Conservation (phyloP, 2,797 vertebrate species). For the Oryzias sinensis region DNA sequence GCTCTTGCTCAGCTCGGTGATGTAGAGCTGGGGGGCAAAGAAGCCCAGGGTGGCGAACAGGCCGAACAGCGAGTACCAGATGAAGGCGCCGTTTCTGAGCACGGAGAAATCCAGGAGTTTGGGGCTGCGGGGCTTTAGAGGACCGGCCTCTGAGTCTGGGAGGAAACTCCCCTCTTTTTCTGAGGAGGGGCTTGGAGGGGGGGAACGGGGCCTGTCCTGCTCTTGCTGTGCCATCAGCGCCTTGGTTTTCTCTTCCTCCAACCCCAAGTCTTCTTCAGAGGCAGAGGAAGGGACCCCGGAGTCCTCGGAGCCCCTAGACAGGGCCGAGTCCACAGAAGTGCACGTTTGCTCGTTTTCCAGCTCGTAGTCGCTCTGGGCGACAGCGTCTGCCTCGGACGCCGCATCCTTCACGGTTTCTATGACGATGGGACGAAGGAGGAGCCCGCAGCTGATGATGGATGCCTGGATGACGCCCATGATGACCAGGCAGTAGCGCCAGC, state of each 20-base stretch:
- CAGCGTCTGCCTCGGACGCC: background rate
- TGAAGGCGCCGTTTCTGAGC: constrained; percentile 79
- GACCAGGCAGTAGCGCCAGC: constrained; percentile 88
- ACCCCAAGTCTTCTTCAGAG: constrained; percentile 77
- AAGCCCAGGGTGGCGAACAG: constrained; percentile 94
- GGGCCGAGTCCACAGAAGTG: constrained; percentile 79
- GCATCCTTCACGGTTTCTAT: constrained; percentile 53
- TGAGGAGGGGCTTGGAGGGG: background rate
- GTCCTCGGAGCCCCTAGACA: constrained; percentile 78
- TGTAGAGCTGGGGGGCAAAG: constrained; percentile 91
- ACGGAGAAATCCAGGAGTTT: constrained; percentile 76
- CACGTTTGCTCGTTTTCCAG: constrained; percentile 88
- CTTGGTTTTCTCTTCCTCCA: constrained; percentile 12
- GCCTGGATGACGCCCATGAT: constrained; percentile 85
- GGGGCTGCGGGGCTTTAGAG: constrained; percentile 12
- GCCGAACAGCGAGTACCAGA: constrained; percentile 89
- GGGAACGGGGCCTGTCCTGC: background rate
- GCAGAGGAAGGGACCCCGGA: constrained; percentile 89
- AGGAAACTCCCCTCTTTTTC: background rate
- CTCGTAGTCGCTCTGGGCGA: constrained; percentile 74
- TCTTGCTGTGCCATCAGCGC: constrained; percentile 11
- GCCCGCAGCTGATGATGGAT: constrained; percentile 81
- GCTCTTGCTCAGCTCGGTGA: constrained; percentile 88
- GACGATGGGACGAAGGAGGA: constrained; percentile 84
- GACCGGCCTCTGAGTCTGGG: constrained; percentile 5